Evolutionary conservation across 1,140 invertebrate genomes (phyloP).

Genomic region (Centruroides vittatus): DNA sequence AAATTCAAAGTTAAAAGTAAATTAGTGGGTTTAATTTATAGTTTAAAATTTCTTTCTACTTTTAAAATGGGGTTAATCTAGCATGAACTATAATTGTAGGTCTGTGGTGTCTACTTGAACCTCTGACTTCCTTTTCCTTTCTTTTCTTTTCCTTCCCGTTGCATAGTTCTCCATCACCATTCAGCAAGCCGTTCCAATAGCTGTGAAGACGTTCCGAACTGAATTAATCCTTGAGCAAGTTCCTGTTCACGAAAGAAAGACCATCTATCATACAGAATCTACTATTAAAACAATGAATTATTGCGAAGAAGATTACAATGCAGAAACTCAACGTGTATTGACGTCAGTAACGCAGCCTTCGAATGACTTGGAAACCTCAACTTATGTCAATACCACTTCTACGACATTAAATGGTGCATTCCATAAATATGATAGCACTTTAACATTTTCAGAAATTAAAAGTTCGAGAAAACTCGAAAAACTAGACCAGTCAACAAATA

Average conservation of each 20-base stretch:
- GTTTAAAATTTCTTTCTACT: too few relatives aligned
- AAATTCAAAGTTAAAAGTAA: too few relatives aligned
- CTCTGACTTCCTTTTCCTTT: constrained; percentile 11
- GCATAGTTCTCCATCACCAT: constrained; percentile 14
- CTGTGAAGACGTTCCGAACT: constrained; percentile 55
- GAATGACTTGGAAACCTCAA: too few relatives aligned
- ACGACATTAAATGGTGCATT: not conserved
- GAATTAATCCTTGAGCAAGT: constrained; percentile 47
- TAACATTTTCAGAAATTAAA: constrained; percentile 39
- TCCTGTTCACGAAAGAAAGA: not conserved
- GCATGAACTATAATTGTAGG: too few relatives aligned
- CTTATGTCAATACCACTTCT: too few relatives aligned
- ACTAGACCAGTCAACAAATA: constrained; percentile 2
- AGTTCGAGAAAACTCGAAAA: constrained; percentile 19
- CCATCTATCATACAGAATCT: not conserved
- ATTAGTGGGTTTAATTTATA: too few relatives aligned
- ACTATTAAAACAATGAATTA: not conserved
- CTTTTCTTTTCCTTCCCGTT: constrained; percentile 3
- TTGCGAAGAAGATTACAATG: not conserved
- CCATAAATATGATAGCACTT: constrained; percentile 25
- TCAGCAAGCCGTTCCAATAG: constrained; percentile 35
- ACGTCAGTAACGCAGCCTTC: too few relatives aligned
- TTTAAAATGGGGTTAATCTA: too few relatives aligned
- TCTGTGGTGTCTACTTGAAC: not conserved
- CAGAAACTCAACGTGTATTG: not conserved